Evolutionary conservation across 2,888 invertebrate species (phyloP).

Genomic region (Lasioglossum figueresi): DNA sequence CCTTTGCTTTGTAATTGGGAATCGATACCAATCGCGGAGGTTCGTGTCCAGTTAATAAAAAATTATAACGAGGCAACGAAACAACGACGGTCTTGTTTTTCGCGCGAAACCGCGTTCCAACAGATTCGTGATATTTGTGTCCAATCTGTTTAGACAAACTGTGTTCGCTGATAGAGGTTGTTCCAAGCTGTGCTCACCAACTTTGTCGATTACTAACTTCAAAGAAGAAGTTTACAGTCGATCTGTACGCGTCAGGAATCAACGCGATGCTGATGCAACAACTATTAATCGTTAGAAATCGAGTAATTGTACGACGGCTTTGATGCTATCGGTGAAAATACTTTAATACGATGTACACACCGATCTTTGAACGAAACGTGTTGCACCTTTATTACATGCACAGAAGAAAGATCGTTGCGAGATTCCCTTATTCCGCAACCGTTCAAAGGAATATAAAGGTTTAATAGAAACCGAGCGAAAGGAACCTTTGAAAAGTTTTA

Average conservation of each 20-base stretch:
- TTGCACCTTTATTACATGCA: too few species aligned
- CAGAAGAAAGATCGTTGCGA: neutral
- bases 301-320: neutral
- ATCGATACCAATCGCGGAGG: too few species aligned
- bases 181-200: neutral
- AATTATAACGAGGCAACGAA: neutral
- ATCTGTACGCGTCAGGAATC: neutral
- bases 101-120: neutral
- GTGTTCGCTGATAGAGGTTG: neutral
- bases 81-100: neutral
- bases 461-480: neutral
- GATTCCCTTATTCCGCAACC: neutral
- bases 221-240: neutral
- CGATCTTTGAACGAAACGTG: neutral
- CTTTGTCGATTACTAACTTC: neutral
- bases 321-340: too few species aligned
- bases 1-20: too few species aligned
- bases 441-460: neutral
- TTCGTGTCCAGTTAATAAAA: neutral
- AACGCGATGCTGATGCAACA: neutral
- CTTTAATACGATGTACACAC: neutral
- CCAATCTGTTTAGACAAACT: neutral
- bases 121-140: neutral
- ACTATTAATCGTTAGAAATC: too few species aligned
- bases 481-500: neutral